A percentile compares a stretch with the other conserved stretches of the same genome.
These are phyloP conservation scores for Hydropotes inermis DNA, from an alignment of 2,113 vertebrate species.

Conservation along the genomic window DNA sequence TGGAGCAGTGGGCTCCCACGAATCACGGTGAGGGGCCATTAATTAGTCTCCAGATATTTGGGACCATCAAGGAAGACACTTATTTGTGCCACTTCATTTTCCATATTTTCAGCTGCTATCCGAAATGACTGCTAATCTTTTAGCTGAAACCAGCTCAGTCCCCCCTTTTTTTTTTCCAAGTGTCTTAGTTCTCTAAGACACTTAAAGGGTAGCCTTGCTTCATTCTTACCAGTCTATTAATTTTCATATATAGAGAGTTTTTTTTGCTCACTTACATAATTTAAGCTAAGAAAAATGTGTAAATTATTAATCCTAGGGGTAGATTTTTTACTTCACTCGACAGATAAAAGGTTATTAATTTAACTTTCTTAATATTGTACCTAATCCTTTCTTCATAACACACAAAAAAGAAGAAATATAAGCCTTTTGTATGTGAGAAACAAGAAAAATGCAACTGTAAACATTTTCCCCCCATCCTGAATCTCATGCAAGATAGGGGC, in stretches of 20 bases:
- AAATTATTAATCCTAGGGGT: not conserved
- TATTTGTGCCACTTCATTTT: constrained; percentile 75
- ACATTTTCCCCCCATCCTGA: not conserved
- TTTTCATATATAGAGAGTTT: not conserved
- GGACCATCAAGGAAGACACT: constrained; percentile 70
- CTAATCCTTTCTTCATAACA: not conserved
- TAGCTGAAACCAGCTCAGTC: constrained; percentile 73
- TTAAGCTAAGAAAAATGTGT: not conserved
- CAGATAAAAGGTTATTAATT: not conserved
- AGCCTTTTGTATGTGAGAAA: not conserved
- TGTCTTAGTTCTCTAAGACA: constrained; percentile 64
- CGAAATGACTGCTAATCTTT: constrained; percentile 74
- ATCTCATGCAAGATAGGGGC: not conserved
- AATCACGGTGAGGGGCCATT: constrained; percentile 70
- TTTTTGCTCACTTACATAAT: not conserved
- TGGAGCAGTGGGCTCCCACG: constrained; percentile 64
- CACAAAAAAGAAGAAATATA: not conserved
- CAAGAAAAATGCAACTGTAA: not conserved
- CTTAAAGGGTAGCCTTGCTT: constrained; percentile 63
- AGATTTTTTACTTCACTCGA: constrained; percentile 5
- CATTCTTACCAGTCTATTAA: constrained; percentile 24
- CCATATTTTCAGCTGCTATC: constrained; percentile 74
- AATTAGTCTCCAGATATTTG: constrained; percentile 77
- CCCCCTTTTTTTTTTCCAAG: constrained; percentile 63
- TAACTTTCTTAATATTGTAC: not conserved